Evolutionary conservation across 92 coral and sea anemone species (phyloP).

Genomic region (Heteractis magnifica): DNA sequence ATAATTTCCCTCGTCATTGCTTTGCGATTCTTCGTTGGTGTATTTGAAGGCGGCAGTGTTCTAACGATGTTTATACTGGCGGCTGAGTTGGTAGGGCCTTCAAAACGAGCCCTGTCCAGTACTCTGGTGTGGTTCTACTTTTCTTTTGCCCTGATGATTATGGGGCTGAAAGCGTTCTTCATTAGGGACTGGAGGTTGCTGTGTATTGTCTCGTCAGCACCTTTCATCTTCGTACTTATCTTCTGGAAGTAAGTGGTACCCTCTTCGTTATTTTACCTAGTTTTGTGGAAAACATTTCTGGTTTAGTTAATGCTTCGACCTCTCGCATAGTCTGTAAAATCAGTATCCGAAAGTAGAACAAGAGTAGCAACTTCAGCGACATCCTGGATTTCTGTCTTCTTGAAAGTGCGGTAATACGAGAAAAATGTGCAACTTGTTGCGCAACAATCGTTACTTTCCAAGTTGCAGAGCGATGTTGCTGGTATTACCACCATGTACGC

Average conservation of each 20-base stretch:
- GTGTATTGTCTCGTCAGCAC: slow-evolving; percentile 68
- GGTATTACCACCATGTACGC: too few relatives aligned
- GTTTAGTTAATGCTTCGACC: too few relatives aligned
- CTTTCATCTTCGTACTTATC: slow-evolving; percentile 62
- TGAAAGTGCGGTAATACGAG: too few relatives aligned
- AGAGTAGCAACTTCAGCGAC: too few relatives aligned
- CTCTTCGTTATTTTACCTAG: too few relatives aligned
- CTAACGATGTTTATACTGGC: slow-evolving; percentile 71
- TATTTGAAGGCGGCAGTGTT: slow-evolving; percentile 65
- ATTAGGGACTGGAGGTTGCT: slow-evolving; percentile 71
- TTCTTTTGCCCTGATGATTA: slow-evolving; percentile 48
- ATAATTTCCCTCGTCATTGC: slow-evolving; percentile 58
- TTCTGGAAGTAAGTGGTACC: slow-evolving; percentile 74
- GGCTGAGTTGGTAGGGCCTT: slow-evolving; percentile 81
- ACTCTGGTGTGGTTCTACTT: slow-evolving; percentile 74
- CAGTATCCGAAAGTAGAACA: too few relatives aligned
- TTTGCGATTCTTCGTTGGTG: slow-evolving; percentile 58
- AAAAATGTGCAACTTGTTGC: too few relatives aligned
- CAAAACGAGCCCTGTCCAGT: slow-evolving; percentile 65
- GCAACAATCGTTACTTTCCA: too few relatives aligned
- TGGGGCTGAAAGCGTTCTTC: slow-evolving; percentile 64
- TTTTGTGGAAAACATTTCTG: neutral
- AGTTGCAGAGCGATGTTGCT: too few relatives aligned
- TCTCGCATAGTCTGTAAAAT: too few relatives aligned
- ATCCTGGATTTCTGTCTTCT: too few relatives aligned